A percentile compares a stretch with the other conserved stretches of the same genome.
phyloP scores from a whole-genome alignment of 2,888 invertebrate genomes.

The Prosopocoilus inquinatus region DNA sequence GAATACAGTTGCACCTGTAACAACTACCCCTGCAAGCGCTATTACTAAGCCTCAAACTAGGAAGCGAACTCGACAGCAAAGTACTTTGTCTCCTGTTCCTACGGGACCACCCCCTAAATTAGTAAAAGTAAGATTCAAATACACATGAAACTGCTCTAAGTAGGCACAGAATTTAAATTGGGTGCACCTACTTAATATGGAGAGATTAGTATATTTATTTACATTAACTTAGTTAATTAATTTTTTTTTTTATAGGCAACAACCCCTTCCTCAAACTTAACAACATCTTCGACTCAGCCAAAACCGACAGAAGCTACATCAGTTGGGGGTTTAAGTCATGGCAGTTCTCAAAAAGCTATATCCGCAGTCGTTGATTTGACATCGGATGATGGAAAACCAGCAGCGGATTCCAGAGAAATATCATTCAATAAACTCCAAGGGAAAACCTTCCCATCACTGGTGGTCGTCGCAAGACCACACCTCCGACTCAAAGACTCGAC shows the following conservation, averaged over 20 bases:
- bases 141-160: background rate
- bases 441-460: constrained; percentile 82
- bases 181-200: too few species aligned
- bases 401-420: constrained; percentile 68
- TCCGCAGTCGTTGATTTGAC: constrained; percentile 62
- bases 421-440: constrained; percentile 76
- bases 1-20: background rate
- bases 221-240: constrained; percentile 5
- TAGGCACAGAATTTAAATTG: too few species aligned
- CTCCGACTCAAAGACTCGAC: constrained; percentile 67
- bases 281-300: constrained; percentile 38
- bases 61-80: constrained; percentile 13
- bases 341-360: constrained; percentile 37
- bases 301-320: constrained; percentile 72
- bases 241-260: constrained; percentile 10
- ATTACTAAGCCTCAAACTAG: constrained; percentile 11
- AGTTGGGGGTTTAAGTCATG: constrained; percentile 69
- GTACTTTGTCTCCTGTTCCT: constrained; percentile 13
- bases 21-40: constrained; percentile 8
- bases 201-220: too few species aligned
- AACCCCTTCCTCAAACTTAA: constrained; percentile 17
- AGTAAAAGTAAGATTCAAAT: constrained; percentile 8
- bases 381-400: constrained; percentile 59
- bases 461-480: constrained; percentile 79
- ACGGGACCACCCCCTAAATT: constrained; percentile 20